Percentiles rank a stretch among this genome's conserved stretches.
Conservation (phyloP, 2,113 vertebrate species). For the Syrrhaptes paradoxus region DNA sequence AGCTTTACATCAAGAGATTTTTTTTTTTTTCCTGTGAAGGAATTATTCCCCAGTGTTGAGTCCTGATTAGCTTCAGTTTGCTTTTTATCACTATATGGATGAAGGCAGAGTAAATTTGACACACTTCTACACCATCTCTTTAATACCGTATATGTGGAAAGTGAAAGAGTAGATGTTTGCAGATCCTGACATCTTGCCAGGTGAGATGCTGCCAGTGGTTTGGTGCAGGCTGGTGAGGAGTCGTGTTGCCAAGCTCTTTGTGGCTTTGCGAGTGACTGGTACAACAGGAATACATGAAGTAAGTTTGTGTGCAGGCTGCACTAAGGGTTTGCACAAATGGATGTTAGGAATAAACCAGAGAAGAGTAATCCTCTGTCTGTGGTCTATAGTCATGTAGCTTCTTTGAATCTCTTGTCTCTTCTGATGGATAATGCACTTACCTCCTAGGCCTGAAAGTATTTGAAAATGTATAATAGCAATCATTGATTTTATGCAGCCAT, state of each 20-base stretch:
- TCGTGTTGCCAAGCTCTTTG: background rate
- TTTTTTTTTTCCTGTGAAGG: background rate
- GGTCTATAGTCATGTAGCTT: background rate
- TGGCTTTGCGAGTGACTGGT: background rate
- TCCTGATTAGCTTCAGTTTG: background rate
- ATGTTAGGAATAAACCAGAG: background rate
- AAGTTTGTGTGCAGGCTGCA: background rate
- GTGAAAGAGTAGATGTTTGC: background rate
- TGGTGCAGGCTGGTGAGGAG: background rate
- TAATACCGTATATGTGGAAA: background rate
- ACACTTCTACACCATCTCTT: background rate
- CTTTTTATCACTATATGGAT: background rate
- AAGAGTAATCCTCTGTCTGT: background rate
- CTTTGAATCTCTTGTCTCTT: background rate
- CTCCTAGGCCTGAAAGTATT: background rate
- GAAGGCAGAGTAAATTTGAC: background rate
- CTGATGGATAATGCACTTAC: background rate
- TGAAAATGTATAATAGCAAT: background rate
- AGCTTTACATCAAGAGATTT: background rate
- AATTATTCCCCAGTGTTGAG: background rate
- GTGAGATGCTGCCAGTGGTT: background rate
- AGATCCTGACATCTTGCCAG: background rate
- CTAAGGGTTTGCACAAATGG: background rate
- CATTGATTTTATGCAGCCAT: background rate
- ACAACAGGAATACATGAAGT: background rate